phyloP scores from a whole-genome alignment of 2,888 invertebrate genomes.

The Dyspetes luteomarginatus region DNA sequence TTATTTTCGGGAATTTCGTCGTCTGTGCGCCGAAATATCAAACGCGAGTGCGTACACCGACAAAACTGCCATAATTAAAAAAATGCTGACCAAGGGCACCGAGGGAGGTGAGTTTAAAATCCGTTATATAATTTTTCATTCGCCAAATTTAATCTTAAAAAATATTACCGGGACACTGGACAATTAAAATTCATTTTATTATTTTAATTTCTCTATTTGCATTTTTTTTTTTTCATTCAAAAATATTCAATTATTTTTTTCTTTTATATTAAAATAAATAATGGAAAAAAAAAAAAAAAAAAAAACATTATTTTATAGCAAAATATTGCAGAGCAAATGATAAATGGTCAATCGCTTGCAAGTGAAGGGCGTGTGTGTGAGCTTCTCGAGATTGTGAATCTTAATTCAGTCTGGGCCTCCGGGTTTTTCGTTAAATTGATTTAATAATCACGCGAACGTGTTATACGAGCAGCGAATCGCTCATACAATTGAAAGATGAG shows the following conservation, averaged over 20 bases:
- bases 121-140: no score
- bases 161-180: no score
- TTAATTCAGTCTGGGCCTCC: slow-evolving; percentile 8
- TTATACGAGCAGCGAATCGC: background rate
- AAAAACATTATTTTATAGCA: no score
- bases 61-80: slow-evolving; percentile 90
- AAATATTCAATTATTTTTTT: background rate
- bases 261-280: background rate
- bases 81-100: slow-evolving; percentile 86
- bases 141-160: no score
- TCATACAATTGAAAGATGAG: background rate
- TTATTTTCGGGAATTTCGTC: slow-evolving; percentile 90
- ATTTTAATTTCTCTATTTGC: background rate
- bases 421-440: slow-evolving; percentile 11
- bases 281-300: background rate
- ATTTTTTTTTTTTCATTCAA: no score
- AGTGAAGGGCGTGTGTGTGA: background rate
- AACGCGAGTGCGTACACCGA: slow-evolving; percentile 91
- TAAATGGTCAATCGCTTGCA: background rate
- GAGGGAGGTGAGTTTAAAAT: slow-evolving; percentile 77
- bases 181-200: no score
- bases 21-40: slow-evolving; percentile 91
- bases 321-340: background rate
- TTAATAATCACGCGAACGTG: slow-evolving; percentile 30
- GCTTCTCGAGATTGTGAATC: slow-evolving; percentile 13